phyloP scores from a whole-genome alignment of 2,888 invertebrate species.

The Ganaspis brasiliensis region DNA sequence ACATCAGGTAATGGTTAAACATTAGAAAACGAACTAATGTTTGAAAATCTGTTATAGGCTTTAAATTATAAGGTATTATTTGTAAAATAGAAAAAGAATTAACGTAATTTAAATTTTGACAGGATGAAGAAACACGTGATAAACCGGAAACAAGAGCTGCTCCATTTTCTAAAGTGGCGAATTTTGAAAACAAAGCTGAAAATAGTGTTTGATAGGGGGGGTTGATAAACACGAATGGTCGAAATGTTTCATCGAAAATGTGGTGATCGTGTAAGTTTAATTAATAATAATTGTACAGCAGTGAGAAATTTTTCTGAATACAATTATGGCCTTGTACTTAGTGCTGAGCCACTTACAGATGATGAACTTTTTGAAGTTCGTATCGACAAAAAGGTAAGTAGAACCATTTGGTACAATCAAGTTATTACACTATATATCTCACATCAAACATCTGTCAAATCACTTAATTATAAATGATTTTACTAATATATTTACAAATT shows the following conservation, averaged over 20 bases:
- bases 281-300: constrained; percentile 92
- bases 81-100: neutral
- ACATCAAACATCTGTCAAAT: constrained; percentile 18
- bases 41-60: no score
- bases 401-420: constrained; percentile 24
- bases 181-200: constrained; percentile 25
- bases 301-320: constrained; percentile 90
- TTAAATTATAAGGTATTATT: neutral
- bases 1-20: no score
- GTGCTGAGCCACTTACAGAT: constrained; percentile 89
- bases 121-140: neutral
- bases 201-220: constrained; percentile 33
- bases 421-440: neutral
- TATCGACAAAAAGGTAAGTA: constrained; percentile 92
- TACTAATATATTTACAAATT: neutral
- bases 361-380: constrained; percentile 93
- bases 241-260: constrained; percentile 88
- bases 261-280: constrained; percentile 91
- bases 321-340: constrained; percentile 93
- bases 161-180: neutral
- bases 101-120: neutral
- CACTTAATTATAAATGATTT: neutral
- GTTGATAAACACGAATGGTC: constrained; percentile 64
- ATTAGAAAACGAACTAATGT: no score
- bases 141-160: neutral